phyloP scores from a whole-genome alignment of 2,888 invertebrate genomes.

The Disparrhopalites patrizii region DNA sequence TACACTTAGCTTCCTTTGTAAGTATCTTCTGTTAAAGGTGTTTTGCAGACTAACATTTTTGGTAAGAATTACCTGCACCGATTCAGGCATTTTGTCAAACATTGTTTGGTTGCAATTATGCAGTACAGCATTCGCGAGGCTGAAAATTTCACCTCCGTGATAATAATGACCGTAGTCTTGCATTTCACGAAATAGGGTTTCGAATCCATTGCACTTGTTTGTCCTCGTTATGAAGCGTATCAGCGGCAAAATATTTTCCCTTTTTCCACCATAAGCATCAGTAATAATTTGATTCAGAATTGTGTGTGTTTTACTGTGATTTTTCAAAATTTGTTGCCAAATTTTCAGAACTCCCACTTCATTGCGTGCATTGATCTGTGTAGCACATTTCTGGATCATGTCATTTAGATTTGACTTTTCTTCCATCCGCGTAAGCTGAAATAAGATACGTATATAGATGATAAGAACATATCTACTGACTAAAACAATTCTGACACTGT shows the following conservation, averaged over 20 bases:
- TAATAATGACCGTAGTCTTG: constrained; percentile 25
- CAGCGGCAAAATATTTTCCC: constrained; percentile 20
- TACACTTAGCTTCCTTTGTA: constrained; percentile 9
- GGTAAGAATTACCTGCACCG: constrained; percentile 18
- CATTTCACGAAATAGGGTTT: constrained; percentile 22
- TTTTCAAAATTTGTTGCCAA: constrained; percentile 24
- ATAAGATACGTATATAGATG: not conserved
- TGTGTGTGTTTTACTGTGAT: not conserved
- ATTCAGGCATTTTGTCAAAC: constrained; percentile 22
- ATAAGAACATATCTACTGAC: not conserved
- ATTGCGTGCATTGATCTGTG: constrained; percentile 12
- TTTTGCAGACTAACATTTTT: constrained; percentile 23
- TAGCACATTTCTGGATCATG: constrained; percentile 14
- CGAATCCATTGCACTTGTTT: constrained; percentile 22
- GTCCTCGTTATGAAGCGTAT: constrained; percentile 21
- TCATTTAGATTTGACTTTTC: constrained; percentile 14
- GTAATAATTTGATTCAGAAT: constrained; percentile 25
- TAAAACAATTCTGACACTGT: too few relatives aligned
- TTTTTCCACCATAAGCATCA: constrained; percentile 14
- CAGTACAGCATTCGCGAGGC: constrained; percentile 9
- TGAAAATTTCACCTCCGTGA: constrained; percentile 21
- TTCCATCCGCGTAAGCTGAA: constrained; percentile 22
- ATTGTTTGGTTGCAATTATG: constrained; percentile 14
- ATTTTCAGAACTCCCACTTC: constrained; percentile 20
- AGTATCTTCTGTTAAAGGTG: constrained; percentile 19